These are phyloP conservation scores for Eubucco bourcierii DNA, from an alignment of 2,113 vertebrate species.

Conservation along the genomic window DNA sequence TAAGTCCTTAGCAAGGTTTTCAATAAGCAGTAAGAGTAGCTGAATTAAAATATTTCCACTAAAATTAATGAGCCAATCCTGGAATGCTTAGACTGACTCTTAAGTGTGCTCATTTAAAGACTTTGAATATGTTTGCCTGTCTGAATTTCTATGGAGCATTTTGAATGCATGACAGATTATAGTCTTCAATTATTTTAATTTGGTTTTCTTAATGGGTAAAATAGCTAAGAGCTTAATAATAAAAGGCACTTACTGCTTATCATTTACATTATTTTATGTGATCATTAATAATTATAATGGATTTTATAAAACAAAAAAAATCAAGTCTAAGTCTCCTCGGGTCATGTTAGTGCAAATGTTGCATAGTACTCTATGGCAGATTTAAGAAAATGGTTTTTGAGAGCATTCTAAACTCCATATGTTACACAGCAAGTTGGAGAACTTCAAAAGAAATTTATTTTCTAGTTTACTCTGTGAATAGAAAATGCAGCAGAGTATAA, in stretches of 20 bases:
- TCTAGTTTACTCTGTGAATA: neutral
- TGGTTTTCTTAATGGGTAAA: constrained; percentile 56
- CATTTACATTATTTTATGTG: constrained; percentile 13
- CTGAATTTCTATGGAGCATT: constrained; percentile 55
- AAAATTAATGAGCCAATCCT: constrained; percentile 39
- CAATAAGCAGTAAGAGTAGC: constrained; percentile 24
- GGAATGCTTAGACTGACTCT: constrained; percentile 45
- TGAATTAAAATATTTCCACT: constrained; percentile 41
- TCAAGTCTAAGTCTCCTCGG: constrained; percentile 28
- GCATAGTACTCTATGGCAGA: neutral
- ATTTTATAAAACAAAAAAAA: constrained; percentile 60
- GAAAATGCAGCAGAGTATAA: neutral
- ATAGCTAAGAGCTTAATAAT: constrained; percentile 40
- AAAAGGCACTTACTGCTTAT: constrained; percentile 34
- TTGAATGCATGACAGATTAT: constrained; percentile 56
- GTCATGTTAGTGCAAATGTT: constrained; percentile 37
- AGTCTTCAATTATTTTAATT: constrained; percentile 67
- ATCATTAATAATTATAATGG: constrained; percentile 58
- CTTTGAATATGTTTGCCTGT: constrained; percentile 51
- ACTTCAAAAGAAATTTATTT: neutral
- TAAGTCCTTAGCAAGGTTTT: constrained; percentile 42
- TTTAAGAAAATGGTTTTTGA: neutral
- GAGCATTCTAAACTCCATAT: neutral
- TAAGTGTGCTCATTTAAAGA: constrained; percentile 52
- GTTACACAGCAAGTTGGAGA: neutral